Conservation (phyloP, 1,140 invertebrate genomes). For the Scaptomyza graminum region DNA sequence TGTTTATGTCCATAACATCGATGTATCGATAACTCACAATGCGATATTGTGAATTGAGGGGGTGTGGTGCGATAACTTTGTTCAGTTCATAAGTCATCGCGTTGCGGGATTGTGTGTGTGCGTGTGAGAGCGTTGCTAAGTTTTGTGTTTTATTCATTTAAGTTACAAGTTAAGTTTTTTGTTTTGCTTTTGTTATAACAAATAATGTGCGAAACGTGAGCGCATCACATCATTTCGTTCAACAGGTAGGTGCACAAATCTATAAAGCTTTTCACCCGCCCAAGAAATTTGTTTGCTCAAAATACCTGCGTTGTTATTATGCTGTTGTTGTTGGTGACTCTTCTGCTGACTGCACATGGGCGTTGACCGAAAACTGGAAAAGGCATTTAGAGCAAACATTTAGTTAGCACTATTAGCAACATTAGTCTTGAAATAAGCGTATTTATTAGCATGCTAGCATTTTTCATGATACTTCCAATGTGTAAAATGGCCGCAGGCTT, state of each 20-base stretch:
- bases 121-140: constrained; percentile 19
- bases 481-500: constrained; percentile 9
- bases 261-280: constrained; percentile 52
- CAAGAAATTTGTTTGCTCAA: constrained; percentile 63
- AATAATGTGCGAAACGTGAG: constrained; percentile 49
- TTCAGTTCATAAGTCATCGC: constrained; percentile 50
- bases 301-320: constrained; percentile 75
- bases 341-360: constrained; percentile 61
- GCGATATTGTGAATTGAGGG: constrained; percentile 9
- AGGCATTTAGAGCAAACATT: neutral
- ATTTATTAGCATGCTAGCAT: neutral
- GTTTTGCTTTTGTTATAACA: constrained; percentile 50
- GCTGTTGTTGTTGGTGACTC: constrained; percentile 48
- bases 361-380: constrained; percentile 73
- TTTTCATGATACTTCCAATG: neutral
- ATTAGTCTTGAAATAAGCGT: neutral
- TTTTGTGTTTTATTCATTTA: constrained; percentile 53
- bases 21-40: constrained; percentile 1
- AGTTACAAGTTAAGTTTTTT: constrained; percentile 47
- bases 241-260: constrained; percentile 42
- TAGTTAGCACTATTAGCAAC: neutral
- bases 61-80: constrained; percentile 49
- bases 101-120: constrained; percentile 34
- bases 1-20: constrained; percentile 5
- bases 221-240: constrained; percentile 1